These are phyloP conservation scores for Aptenodytes patagonicus DNA, from an alignment of 2,113 vertebrate species.

Conservation along the genomic window DNA sequence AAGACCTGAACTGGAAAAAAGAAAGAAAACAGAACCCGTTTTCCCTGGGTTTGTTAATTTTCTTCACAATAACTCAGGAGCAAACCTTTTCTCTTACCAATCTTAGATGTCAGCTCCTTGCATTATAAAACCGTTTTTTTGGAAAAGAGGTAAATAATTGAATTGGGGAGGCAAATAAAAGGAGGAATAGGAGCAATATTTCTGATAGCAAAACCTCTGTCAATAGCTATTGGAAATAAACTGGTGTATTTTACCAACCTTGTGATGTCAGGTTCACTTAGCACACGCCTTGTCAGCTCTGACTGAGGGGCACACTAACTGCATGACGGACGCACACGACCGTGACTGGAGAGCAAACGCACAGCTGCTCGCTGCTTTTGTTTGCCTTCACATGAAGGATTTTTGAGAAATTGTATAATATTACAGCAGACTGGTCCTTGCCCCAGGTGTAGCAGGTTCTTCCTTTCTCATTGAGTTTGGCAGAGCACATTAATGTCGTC, in stretches of 20 bases:
- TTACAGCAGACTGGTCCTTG: not conserved
- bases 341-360: not conserved
- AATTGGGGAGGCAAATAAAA: not conserved
- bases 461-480: not conserved
- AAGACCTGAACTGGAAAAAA: not conserved
- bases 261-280: conserved; percentile 12
- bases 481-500: not conserved
- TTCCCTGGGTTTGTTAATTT: not conserved
- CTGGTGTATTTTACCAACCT: not conserved
- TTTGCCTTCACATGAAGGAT: not conserved
- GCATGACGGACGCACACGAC: not conserved
- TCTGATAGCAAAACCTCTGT: not conserved
- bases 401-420: not conserved
- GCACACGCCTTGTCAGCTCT: not conserved
- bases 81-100: not conserved
- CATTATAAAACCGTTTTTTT: not conserved
- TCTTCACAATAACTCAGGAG: not conserved
- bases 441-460: not conserved
- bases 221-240: not conserved
- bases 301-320: not conserved
- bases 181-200: not conserved
- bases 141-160: not conserved
- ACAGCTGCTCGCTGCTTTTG: not conserved
- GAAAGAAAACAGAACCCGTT: not conserved
- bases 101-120: not conserved